Evolutionary conservation across 2,113 vertebrate genomes (phyloP), one percentile per base, ranked within the genome.

Genomic region (Gobio gobio): DNA sequence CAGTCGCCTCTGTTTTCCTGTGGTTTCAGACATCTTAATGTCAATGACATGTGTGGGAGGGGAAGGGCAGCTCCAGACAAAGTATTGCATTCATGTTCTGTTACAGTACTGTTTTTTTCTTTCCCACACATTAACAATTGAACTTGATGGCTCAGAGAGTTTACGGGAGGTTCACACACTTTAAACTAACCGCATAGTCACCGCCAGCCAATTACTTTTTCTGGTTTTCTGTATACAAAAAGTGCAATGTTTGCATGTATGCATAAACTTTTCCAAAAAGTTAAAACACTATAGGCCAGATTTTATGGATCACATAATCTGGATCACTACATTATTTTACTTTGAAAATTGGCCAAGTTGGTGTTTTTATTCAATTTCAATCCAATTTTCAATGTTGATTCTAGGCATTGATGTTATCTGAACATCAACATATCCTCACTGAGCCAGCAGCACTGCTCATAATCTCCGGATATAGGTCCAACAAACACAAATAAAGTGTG

Each of bases 11-110:
- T 85, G 75, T 85, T 78, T 75, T 75, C 20, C n/a, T 85, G 72
- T 64, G 78, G 73, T 82, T 87, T 87, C 73, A 76, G 45, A 79
- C 72, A 84, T 85, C 68, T 72, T 63, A 56, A 68, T 82, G 78
- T 76, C 85, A 82, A 4, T 82, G 84, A 40, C 63, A 29, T 63
- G 43, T 68, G 66, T 66, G 68, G 68, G 85, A 43, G 61, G 36
- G 13, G 66, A 66, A 82, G 68, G 43, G 61, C 49, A 79, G 24
- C 47, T 75, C 10, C 26, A 80, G n/a, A 75, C 77, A 87, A 75
- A 73, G 76, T 63, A 36, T 20, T 33, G 24, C 56, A 81, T 82
- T 87, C 82, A 87, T 81, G 72, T 76, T 54, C 9, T 20, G 10
- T 43, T 68, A 45, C 58, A 82, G 56, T 66, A 64, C 76, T 56